Base-by-base conservation (phyloP, 2,888 invertebrate genomes). In the Hipparchia sbordonii region DNA sequence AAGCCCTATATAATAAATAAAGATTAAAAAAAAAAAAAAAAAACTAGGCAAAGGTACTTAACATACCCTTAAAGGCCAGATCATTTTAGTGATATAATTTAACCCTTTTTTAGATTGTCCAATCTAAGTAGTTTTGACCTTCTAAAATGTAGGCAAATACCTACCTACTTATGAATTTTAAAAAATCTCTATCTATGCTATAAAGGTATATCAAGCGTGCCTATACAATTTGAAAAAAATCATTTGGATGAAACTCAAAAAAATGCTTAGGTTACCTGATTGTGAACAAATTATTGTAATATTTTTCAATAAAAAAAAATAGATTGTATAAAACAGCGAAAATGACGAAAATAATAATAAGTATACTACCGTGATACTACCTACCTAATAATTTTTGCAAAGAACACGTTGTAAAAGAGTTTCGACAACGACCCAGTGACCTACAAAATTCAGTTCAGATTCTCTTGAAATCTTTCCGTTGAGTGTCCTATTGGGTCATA, bases 391-490 rank as follows among this genome's bases (percentile, higher is more conserved):
- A 67, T 57, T 67, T 67, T 57, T 56, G 56, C 56, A 67, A 67
- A 67, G 6, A 57, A 13, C 67, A 57, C 57, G 45, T 33, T 39
- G 56, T 66, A 74, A 71, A 71, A 72, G 67, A 61, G 73, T 74
- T 75, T 75, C 75, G 72, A 52, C 73, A 75, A 70, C 75, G 75
- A 67, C 75, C 75, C 59, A 67, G 61, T 75, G 71, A 54, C 75
- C 75, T 72, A 65, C 65, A 52, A 52, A 51, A 52, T 52, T 65
- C 65, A 73, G 73, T 67, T 75, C 59, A 70, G 62, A 68, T 72
- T 73, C 67, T 75, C 75, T 75, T 74, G 75, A 73, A 75, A 74
- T 75, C 72, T 57, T 65, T 67, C 70, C 71, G 71, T 70, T 67
- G 71, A 73, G 73, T 68, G 71, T 70, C 72, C 39, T 68, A 77